A percentile compares a stretch with the other conserved stretches of the same genome.
phyloP scores from a whole-genome alignment of 2,113 vertebrate species.

The Eupsittula cactorum region DNA sequence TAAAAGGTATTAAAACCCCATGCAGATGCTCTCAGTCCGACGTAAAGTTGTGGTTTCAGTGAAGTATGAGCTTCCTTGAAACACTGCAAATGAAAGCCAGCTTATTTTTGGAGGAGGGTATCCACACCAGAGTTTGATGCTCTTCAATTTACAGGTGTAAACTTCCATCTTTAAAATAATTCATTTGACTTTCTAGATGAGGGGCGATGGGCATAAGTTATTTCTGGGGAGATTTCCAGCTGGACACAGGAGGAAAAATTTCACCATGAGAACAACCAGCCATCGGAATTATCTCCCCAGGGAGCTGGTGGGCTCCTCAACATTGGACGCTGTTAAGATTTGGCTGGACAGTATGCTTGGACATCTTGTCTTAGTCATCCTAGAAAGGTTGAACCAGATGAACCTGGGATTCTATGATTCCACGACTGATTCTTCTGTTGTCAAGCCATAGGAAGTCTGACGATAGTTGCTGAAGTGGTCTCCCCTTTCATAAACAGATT shows the following conservation, averaged over 20 bases:
- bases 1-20: neutral
- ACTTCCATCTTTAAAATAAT: neutral
- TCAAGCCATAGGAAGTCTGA: neutral
- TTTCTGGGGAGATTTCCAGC: neutral
- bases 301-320: neutral
- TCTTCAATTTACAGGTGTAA: neutral
- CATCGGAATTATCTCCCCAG: neutral
- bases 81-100: neutral
- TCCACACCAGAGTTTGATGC: fast-evolving
- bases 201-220: neutral
- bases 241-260: neutral
- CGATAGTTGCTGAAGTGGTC: neutral
- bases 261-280: neutral
- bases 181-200: neutral
- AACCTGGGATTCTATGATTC: neutral
- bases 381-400: neutral
- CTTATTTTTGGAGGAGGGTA: neutral
- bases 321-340: neutral
- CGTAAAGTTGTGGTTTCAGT: neutral
- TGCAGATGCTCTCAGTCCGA: neutral
- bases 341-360: neutral
- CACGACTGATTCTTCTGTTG: neutral
- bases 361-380: neutral
- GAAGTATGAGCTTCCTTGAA: neutral
- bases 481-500: neutral